Evolutionary conservation across 2,888 invertebrate genomes (phyloP).

Genomic region (Ophion costatus): DNA sequence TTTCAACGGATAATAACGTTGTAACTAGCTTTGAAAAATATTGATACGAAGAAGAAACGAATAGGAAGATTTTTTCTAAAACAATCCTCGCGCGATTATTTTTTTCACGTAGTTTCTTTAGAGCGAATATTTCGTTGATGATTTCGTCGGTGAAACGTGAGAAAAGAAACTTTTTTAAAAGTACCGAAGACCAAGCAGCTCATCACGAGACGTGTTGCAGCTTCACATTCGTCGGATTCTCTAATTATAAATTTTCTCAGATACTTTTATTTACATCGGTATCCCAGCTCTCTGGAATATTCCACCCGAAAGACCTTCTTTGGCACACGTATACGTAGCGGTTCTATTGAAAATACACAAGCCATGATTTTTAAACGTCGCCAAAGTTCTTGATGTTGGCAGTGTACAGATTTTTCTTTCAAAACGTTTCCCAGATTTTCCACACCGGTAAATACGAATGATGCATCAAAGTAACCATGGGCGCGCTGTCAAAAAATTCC

Average conservation of each 20-base stretch:
- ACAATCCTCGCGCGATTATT: no score
- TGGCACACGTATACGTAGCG: neutral
- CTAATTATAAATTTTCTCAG: slow-evolving; percentile 14
- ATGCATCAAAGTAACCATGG: no score
- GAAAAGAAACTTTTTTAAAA: neutral
- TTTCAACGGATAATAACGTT: neutral
- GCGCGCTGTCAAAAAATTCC: no score
- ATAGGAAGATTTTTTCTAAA: no score
- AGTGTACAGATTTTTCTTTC: neutral
- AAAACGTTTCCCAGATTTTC: neutral
- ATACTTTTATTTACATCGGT: slow-evolving; percentile 2
- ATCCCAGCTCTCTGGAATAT: neutral
- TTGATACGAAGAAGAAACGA: no score
- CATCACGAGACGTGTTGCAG: neutral
- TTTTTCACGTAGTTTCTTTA: neutral
- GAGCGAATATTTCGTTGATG: no score
- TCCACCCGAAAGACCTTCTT: slow-evolving; percentile 10
- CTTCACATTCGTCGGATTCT: slow-evolving; percentile 17
- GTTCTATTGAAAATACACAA: neutral
- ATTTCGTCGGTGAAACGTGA: neutral
- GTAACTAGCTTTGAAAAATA: neutral
- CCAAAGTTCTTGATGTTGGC: neutral
- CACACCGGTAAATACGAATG: neutral
- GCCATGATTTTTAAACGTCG: slow-evolving; percentile 2
- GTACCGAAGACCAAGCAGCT: neutral